Conservation (phyloP, 2,113 vertebrate genomes). For the Bolborhynchus lineola region DNA sequence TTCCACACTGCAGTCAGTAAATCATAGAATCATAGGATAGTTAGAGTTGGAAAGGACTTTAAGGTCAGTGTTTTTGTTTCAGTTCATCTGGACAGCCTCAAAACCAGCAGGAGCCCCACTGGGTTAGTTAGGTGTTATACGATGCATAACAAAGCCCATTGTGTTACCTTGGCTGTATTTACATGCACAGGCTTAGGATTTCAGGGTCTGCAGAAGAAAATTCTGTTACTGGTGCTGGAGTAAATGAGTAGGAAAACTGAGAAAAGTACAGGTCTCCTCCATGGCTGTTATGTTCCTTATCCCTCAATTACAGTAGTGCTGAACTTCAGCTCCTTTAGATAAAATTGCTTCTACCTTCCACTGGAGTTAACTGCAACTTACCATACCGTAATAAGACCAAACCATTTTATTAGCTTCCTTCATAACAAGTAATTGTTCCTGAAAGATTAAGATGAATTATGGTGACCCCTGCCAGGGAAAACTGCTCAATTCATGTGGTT, state of each 20-base stretch:
- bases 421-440: background rate
- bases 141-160: background rate
- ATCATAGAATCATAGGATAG: background rate
- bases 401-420: background rate
- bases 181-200: background rate
- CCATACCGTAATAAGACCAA: background rate
- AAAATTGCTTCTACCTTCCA: background rate
- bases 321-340: background rate
- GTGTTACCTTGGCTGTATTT: background rate
- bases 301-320: background rate
- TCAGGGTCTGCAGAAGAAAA: background rate
- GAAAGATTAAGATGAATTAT: background rate
- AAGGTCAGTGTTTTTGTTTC: background rate
- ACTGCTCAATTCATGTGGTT: background rate
- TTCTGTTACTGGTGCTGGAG: background rate
- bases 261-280: background rate
- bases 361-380: background rate
- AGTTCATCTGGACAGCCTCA: background rate
- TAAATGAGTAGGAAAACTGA: background rate
- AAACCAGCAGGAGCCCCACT: background rate
- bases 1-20: background rate
- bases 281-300: background rate
- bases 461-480: background rate
- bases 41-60: background rate
- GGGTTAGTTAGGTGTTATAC: background rate